Percentiles rank a stretch among this genome's conserved stretches.
Evolutionary conservation across 1,140 invertebrate genomes (phyloP).

Genomic region (Drosophila sp.): DNA sequence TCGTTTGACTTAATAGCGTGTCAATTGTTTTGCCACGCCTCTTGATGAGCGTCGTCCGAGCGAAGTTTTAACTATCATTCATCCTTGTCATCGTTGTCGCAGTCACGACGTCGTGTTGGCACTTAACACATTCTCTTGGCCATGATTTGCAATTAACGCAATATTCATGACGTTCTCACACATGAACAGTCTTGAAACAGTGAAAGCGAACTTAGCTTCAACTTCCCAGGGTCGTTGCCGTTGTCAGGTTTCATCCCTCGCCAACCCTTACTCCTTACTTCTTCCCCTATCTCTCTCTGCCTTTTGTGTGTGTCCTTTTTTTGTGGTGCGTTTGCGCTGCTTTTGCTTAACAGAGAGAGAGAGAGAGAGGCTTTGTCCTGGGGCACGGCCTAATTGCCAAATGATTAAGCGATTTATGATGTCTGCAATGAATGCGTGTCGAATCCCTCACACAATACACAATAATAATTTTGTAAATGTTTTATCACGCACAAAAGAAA

Average conservation of each 20-base stretch:
- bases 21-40: slow-evolving; percentile 67
- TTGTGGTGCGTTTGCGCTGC: slow-evolving; percentile 18
- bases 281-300: slow-evolving; percentile 18
- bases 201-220: slow-evolving; percentile 28
- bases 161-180: slow-evolving; percentile 84
- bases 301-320: slow-evolving; percentile 41
- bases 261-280: slow-evolving; percentile 26
- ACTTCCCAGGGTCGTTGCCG: slow-evolving; percentile 44
- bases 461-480: slow-evolving; percentile 78
- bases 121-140: slow-evolving; percentile 82
- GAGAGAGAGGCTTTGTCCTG: slow-evolving; percentile 35
- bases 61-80: slow-evolving; percentile 74
- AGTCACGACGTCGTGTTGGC: slow-evolving; percentile 72
- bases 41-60: slow-evolving; percentile 35
- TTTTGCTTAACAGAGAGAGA: slow-evolving; percentile 46
- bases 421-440: slow-evolving; percentile 77
- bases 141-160: slow-evolving; percentile 84
- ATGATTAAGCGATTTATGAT: slow-evolving; percentile 85
- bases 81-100: slow-evolving; percentile 70
- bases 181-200: slow-evolving; percentile 62
- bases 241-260: slow-evolving; percentile 52
- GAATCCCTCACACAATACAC: slow-evolving; percentile 57
- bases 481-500: slow-evolving; percentile 71
- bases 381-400: slow-evolving; percentile 81
- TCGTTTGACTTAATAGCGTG: slow-evolving; percentile 70